Evolutionary conservation across 2,888 invertebrate genomes (phyloP), one percentile per base, ranked within the genome.

Genomic region (Abrostola triplasia): DNA sequence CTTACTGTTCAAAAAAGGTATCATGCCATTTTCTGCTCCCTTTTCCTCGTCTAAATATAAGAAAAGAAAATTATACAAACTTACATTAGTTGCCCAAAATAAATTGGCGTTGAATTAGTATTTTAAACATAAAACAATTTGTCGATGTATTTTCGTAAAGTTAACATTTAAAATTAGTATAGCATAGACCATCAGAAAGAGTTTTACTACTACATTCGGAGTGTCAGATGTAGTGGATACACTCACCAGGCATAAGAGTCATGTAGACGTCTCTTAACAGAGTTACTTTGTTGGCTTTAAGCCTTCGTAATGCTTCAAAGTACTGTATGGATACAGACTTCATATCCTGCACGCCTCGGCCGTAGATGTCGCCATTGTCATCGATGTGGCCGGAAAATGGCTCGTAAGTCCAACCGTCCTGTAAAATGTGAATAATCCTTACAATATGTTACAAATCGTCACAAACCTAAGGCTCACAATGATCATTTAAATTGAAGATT

Each of bases 281-380:
- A 47, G 83, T 81, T 12, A 92, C 84, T 4, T 95, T 95, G 9
- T 92, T 85, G 4, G 86, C 84, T 74, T 95, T 95, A 37, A 96
- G 86, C 55, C 90, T 86, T 41, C 96, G 88, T 10, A 97, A 86
- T 0, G 97, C 96, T 85, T 96, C 96, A 57, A 96, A 86, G 86
- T 95, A 96, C 88, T 96, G 96, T 42, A 96, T 95, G 5, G 96
- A 95, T 53, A 96, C 96, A 77, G 95, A 96, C 86, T 97, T 97
- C 97, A 97, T 97, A 84, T 98, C 98, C 88, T 97, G 97, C 0
- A 97, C 93, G 5, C 98, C 98, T 58, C 98, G 95, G 0, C 97
- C 98, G 88, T 95, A 98, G 79, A 98, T 98, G 70, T 97, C 95
- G 0, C 98, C 98, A 53, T 97, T 92, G 0, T 95, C 96, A 79